Evolutionary conservation across 2,888 invertebrate genomes (phyloP), one percentile per base, ranked within the genome.

Genomic region (Hedya salicella): DNA sequence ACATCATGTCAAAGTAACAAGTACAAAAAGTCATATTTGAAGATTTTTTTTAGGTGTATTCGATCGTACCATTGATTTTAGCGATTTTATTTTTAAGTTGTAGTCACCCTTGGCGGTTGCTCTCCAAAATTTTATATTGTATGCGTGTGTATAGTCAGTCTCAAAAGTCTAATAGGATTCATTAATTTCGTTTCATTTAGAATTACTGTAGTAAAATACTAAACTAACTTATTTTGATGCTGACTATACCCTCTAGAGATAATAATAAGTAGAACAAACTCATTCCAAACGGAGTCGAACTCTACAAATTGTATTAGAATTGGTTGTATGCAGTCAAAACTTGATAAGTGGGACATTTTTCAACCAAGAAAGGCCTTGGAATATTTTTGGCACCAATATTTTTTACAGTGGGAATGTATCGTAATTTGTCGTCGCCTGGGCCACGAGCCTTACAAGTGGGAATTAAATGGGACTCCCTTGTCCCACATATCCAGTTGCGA

Each of bases 41-140:
- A 36, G 36, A 36, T 36, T 36, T 36, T 54, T 21, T 56, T 44
- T 56, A 42, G 42, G 14, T 42, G 14, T 30, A 44, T 25, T 56
- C 30, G 42, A 44, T 16, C 16, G 56, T 56, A 56, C 30, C 17
- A 44, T 42, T 56, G 62, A 52, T 46, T 48, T 36, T 54, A 40
- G 21, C 14, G 21, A 40, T 40, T 21, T 56, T 36, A 36, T 36
- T 32, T 17, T 17, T 44, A 44, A 56, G 30, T 44, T 44, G 30
- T 56, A 56, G 56, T 56, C 16, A 42, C 14, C 25, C 30, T 21
- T 25, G 42, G 14, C 40, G 30, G 56, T 42, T 42, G 16, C 40
- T 14, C 56, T 56, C 56, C 56, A 56, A 56, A 42, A 39, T 36
- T 2, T 36, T 36, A 21, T 54, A 42, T 50, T 32, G 25, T 25